These are phyloP conservation scores for Choristoneura fumiferana DNA, from an alignment of 1,140 invertebrate genomes.

Conservation along the genomic window DNA sequence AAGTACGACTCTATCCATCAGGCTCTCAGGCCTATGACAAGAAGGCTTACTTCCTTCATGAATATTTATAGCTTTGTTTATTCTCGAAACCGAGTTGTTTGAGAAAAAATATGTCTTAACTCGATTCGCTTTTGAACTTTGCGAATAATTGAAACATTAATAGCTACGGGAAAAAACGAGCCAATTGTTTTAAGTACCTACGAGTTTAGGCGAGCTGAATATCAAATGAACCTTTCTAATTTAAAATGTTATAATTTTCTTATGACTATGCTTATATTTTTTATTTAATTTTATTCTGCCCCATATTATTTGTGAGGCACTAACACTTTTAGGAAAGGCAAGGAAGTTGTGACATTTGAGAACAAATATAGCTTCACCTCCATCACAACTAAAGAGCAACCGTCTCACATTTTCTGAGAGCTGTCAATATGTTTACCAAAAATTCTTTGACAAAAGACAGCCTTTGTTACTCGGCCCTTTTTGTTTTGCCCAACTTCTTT, in stretches of 20 bases:
- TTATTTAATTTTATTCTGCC: too few relatives aligned
- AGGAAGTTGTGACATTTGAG: slow-evolving; percentile 22
- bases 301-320: too few relatives aligned
- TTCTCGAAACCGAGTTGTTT: slow-evolving; percentile 44
- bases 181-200: background rate
- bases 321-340: background rate
- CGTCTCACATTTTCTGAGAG: slow-evolving; percentile 19
- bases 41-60: slow-evolving; percentile 69
- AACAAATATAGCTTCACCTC: slow-evolving; percentile 8
- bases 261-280: too few relatives aligned
- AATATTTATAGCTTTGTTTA: slow-evolving; percentile 70
- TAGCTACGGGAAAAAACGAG: background rate
- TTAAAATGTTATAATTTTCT: too few relatives aligned
- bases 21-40: slow-evolving; percentile 69
- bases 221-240: too few relatives aligned
- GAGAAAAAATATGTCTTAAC: slow-evolving; percentile 45
- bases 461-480: slow-evolving; percentile 40
- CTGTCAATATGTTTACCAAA: slow-evolving; percentile 22
- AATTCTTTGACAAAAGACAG: slow-evolving; percentile 29
- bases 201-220: slow-evolving; percentile 21
- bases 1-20: slow-evolving; percentile 64
- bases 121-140: slow-evolving; percentile 29
- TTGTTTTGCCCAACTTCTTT: slow-evolving; percentile 61
- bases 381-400: slow-evolving; percentile 11
- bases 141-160: background rate